Conservation (phyloP, 2,113 vertebrate species). For the Isichthys henryi region DNA sequence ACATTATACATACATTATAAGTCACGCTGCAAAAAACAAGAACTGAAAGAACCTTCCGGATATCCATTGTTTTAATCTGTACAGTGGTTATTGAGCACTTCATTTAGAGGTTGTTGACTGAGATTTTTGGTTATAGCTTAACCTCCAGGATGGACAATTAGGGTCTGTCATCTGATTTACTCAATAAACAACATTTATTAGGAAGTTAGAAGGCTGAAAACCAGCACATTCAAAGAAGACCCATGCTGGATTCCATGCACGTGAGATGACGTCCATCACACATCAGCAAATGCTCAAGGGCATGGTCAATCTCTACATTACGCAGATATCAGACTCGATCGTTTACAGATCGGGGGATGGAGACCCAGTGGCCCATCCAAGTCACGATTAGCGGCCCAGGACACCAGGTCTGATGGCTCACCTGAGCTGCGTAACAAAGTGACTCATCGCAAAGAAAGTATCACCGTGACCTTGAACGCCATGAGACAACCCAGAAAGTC, state of each 20-base stretch:
- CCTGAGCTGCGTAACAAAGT: not conserved
- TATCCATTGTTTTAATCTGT: not conserved
- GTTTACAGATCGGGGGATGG: not conserved
- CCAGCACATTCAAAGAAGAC: not conserved
- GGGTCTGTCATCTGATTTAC: not conserved
- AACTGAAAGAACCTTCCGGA: not conserved
- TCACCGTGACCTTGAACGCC: not conserved
- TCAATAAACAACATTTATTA: not conserved
- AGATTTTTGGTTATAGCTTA: not conserved
- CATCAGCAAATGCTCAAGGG: not conserved
- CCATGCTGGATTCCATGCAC: not conserved
- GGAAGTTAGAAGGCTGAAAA: not conserved
- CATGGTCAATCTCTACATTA: not conserved
- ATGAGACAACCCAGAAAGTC: not conserved
- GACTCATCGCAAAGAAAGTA: conserved; percentile 7
- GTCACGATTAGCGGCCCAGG: not conserved
- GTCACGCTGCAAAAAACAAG: not conserved
- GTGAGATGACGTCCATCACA: not conserved
- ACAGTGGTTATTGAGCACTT: not conserved
- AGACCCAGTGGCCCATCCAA: not conserved
- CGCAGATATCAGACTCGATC: not conserved
- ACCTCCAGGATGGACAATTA: not conserved
- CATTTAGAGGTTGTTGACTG: not conserved
- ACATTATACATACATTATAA: not conserved
- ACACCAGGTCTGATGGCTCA: not conserved